These are phyloP conservation scores for Brotogeris chrysoptera DNA, from an alignment of 2,797 vertebrate genomes.

Conservation along the genomic window DNA sequence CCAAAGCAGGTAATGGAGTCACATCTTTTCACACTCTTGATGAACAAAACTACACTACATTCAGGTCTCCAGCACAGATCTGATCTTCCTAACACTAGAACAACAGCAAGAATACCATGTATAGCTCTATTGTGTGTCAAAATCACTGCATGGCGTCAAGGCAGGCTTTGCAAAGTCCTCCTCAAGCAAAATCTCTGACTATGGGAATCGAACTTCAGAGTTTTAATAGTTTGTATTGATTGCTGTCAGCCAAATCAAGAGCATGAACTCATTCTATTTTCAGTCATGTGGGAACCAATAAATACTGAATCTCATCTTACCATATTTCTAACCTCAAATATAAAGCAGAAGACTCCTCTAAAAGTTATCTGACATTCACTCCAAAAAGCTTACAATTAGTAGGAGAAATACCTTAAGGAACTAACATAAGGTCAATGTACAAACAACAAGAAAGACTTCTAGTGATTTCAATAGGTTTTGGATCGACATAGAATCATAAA, in stretches of 20 bases:
- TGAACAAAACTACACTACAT: not conserved
- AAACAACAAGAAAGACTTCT: not conserved
- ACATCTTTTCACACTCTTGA: not conserved
- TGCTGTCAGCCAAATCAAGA: not conserved
- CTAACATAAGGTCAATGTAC: not conserved
- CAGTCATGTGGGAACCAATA: not conserved
- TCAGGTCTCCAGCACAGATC: not conserved
- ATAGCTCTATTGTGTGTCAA: not conserved
- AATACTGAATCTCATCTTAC: not conserved
- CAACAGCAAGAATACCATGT: accelerated
- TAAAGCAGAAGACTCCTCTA: not conserved
- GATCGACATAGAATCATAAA: not conserved
- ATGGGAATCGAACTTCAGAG: not conserved
- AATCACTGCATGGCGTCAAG: accelerated
- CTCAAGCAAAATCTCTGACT: not conserved
- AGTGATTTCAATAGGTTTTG: not conserved
- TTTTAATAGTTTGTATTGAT: not conserved
- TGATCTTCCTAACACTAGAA: not conserved
- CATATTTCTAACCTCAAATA: not conserved
- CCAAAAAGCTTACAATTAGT: not conserved
- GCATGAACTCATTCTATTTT: not conserved
- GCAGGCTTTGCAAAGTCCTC: not conserved
- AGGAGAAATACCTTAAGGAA: not conserved
- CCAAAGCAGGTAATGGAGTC: not conserved
- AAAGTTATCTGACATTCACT: not conserved